Percentiles rank a stretch among this genome's conserved stretches.
Evolutionary conservation across 2,113 vertebrate genomes (phyloP).

Genomic region (Crocuta crocuta): DNA sequence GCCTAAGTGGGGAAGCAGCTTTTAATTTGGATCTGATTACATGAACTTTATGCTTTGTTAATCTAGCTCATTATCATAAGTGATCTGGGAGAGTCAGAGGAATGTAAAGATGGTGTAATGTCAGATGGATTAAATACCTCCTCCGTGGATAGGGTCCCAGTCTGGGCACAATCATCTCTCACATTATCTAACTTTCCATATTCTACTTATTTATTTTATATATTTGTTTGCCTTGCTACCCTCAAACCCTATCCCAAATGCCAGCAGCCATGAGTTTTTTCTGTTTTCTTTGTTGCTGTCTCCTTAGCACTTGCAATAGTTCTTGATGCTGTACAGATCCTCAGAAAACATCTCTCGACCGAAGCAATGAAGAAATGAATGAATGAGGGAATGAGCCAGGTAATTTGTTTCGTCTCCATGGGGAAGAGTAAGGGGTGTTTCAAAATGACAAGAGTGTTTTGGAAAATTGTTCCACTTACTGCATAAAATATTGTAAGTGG

Average conservation of each 20-base stretch:
- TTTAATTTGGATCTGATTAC: not conserved
- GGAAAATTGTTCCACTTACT: constrained; percentile 51
- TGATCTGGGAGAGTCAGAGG: not conserved
- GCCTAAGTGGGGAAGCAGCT: not conserved
- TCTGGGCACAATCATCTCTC: not conserved
- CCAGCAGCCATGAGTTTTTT: not conserved
- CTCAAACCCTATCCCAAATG: not conserved
- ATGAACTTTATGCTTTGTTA: not conserved
- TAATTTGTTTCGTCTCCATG: not conserved
- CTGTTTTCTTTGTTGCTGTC: not conserved
- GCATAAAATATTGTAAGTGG: constrained; percentile 12
- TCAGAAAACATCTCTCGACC: not conserved
- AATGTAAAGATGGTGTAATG: not conserved
- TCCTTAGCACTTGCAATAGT: not conserved
- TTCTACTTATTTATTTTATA: not conserved
- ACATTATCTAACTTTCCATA: not conserved
- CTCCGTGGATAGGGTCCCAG: not conserved
- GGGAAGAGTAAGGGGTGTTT: not conserved
- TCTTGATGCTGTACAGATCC: not conserved
- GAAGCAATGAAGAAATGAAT: not conserved
- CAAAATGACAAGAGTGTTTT: constrained; percentile 33
- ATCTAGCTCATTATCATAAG: not conserved
- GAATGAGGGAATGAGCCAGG: not conserved
- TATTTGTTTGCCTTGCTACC: not conserved
- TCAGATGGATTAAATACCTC: not conserved